Conservation (phyloP, 2,113 vertebrate genomes). For the Tragelaphus buxtoni region DNA sequence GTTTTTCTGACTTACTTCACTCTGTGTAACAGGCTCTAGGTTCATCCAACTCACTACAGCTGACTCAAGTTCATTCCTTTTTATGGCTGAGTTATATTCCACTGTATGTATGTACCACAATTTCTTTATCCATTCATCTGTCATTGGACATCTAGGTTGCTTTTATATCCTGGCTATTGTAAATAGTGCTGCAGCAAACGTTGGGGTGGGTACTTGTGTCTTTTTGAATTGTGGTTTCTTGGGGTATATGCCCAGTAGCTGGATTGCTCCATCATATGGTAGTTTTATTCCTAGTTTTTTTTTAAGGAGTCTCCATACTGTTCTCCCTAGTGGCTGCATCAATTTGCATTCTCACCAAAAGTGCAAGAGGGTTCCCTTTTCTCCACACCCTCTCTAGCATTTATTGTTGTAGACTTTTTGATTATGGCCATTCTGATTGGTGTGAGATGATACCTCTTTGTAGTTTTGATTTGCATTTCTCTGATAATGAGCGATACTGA, state of each 20-base stretch:
- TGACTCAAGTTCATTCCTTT: not conserved
- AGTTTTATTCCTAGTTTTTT: not conserved
- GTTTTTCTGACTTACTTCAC: not conserved
- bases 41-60: not conserved
- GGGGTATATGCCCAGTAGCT: not conserved
- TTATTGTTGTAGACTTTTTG: not conserved
- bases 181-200: not conserved
- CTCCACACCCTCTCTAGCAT: not conserved
- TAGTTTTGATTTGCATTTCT: not conserved
- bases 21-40: not conserved
- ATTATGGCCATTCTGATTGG: not conserved
- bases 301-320: not conserved
- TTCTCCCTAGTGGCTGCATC: not conserved
- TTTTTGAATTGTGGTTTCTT: not conserved
- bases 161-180: not conserved
- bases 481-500: not conserved
- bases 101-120: not conserved
- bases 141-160: not conserved
- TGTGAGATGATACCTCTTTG: not conserved
- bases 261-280: not conserved
- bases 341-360: not conserved
- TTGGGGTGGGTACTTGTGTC: not conserved
- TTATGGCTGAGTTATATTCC: not conserved
- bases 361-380: not conserved
- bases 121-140: not conserved